Percentiles rank a stretch among this genome's conserved stretches.
Evolutionary conservation across 2,888 invertebrate genomes (phyloP).

Genomic region (Ametastegia equiseti): DNA sequence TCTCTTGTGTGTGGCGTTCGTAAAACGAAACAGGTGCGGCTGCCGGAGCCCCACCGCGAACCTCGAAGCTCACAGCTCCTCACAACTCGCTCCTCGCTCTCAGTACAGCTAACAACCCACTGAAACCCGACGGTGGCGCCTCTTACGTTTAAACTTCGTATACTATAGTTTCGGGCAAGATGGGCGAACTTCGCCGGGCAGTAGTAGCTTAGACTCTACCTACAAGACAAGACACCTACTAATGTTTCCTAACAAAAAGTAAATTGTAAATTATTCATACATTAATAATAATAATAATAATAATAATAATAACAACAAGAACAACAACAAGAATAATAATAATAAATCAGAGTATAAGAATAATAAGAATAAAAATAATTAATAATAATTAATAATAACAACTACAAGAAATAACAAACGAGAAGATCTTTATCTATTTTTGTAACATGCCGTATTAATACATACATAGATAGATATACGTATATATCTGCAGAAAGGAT

Average conservation of each 20-base stretch:
- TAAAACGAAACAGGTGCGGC: conserved; percentile 68
- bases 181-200: conserved; percentile 74
- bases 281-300: conserved; percentile 57
- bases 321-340: too few relatives aligned
- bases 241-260: conserved; percentile 66
- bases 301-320: conserved; percentile 34
- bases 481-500: too few relatives aligned
- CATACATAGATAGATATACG: too few relatives aligned
- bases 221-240: conserved; percentile 69
- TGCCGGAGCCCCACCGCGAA: conserved; percentile 57
- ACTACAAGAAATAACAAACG: conserved; percentile 41
- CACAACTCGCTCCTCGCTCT: too few relatives aligned
- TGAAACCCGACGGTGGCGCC: conserved; percentile 62
- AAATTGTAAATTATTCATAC: conserved; percentile 67
- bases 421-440: conserved; percentile 36
- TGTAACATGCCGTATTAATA: conserved; percentile 36
- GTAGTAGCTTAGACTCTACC: conserved; percentile 74
- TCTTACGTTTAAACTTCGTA: conserved; percentile 62
- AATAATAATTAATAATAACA: conserved; percentile 58
- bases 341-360: too few relatives aligned
- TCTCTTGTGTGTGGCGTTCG: conserved; percentile 13
- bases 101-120: too few relatives aligned
- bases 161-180: conserved; percentile 73
- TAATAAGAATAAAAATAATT: too few relatives aligned
- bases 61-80: too few relatives aligned